Evolutionary conservation across 2,113 vertebrate species (phyloP).

Genomic region (Podarcis muralis): DNA sequence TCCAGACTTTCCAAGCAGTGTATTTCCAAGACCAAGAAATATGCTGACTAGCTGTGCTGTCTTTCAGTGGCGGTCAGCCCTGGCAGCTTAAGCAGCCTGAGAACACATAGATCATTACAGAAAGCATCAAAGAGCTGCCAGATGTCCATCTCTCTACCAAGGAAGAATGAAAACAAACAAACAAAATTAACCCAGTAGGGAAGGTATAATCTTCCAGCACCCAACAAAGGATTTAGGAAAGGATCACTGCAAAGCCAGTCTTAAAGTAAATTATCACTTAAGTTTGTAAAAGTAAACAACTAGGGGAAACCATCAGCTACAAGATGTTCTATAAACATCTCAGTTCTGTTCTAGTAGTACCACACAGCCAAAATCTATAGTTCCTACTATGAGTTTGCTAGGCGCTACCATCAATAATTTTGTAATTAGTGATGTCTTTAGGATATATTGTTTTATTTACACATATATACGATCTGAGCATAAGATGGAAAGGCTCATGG

Average conservation of each 20-base stretch:
- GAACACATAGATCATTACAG: constrained; percentile 26
- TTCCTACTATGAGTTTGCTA: neutral
- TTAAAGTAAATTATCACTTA: constrained; percentile 29
- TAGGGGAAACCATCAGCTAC: neutral
- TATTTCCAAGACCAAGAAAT: constrained; percentile 51
- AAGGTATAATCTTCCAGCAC: neutral
- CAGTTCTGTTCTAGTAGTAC: neutral
- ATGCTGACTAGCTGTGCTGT: constrained; percentile 44
- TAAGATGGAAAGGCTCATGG: too few species aligned
- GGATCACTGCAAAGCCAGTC: neutral
- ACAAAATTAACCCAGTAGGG: constrained; percentile 39
- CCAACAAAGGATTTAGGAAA: constrained; percentile 15
- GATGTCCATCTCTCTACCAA: constrained; percentile 36
- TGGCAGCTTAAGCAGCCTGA: constrained; percentile 11
- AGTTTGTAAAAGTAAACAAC: neutral
- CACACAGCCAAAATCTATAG: neutral
- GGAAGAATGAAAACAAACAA: constrained; percentile 51
- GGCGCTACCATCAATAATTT: neutral
- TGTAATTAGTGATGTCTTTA: too few species aligned
- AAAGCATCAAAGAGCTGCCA: constrained; percentile 65
- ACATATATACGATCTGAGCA: too few species aligned
- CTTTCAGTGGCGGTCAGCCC: constrained; percentile 48
- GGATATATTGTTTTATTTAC: too few species aligned
- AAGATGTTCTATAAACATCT: neutral
- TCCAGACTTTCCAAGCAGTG: constrained; percentile 57